phyloP scores from a whole-genome alignment of 1,140 invertebrate species.

The Ditylenchus dipsaci region DNA sequence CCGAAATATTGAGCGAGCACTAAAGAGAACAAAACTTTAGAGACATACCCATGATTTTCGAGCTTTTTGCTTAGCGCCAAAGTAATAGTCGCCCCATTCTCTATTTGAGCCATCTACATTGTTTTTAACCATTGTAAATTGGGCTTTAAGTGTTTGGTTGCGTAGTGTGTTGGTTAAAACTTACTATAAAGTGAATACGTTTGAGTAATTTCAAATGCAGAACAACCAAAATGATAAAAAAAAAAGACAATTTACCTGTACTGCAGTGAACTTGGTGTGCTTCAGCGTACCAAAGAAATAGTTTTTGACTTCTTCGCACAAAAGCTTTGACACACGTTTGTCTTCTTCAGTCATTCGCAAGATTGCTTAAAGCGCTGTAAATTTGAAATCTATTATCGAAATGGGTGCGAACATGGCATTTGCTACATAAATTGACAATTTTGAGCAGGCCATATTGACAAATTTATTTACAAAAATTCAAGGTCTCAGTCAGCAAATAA shows the following conservation, averaged over 20 bases:
- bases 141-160: not conserved
- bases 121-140: slow-evolving; percentile 1
- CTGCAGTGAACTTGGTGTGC: slow-evolving; percentile 4
- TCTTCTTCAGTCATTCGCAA: no score
- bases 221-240: not conserved
- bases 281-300: slow-evolving; percentile 8
- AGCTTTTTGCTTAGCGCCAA: slow-evolving; percentile 31
- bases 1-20: no score
- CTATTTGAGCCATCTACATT: not conserved
- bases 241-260: slow-evolving; percentile 7
- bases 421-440: no score
- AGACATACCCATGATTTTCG: slow-evolving; percentile 26
- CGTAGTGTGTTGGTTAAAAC: not conserved
- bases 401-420: no score
- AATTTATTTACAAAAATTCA: no score
- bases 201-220: not conserved
- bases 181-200: not conserved
- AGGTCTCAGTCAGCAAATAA: no score
- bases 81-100: slow-evolving; percentile 46
- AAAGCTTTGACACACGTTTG: not conserved
- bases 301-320: not conserved
- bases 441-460: no score
- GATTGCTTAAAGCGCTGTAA: no score
- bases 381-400: no score
- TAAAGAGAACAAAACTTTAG: no score